Evolutionary conservation across 2,113 vertebrate genomes (phyloP).

Genomic region (Alethe diademata): DNA sequence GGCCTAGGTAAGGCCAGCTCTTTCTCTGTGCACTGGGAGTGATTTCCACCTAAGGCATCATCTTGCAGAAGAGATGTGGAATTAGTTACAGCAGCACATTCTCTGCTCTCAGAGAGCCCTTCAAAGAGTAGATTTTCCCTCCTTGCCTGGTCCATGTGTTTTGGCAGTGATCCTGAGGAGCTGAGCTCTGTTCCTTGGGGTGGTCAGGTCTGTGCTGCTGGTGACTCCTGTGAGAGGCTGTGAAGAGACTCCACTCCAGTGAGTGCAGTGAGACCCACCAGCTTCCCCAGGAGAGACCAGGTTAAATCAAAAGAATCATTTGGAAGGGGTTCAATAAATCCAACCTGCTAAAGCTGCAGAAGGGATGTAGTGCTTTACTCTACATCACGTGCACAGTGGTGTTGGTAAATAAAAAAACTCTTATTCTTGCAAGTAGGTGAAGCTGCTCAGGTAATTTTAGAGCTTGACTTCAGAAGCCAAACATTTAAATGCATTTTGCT

Average conservation of each 20-base stretch:
- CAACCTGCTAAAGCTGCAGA: neutral
- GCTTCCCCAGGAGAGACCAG: neutral
- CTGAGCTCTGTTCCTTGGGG: neutral
- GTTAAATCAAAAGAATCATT: neutral
- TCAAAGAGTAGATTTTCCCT: neutral
- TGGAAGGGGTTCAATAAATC: neutral
- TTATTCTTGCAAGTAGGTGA: neutral
- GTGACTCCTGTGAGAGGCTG: neutral
- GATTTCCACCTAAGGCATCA: neutral
- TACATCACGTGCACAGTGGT: neutral
- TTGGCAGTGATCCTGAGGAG: neutral
- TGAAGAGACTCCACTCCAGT: neutral
- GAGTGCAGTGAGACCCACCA: neutral
- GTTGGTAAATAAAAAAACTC: slow-evolving; percentile 6
- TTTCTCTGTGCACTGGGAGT: neutral
- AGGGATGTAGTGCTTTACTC: neutral
- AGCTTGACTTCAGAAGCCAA: slow-evolving; percentile 37
- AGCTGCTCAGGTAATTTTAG: slow-evolving; percentile 5
- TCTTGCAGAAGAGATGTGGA: neutral
- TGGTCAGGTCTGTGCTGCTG: neutral
- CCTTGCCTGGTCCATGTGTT: neutral
- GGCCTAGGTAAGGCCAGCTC: neutral
- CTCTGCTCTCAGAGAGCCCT: neutral
- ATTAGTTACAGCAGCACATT: neutral
- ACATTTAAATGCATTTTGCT: slow-evolving; percentile 38